phyloP scores from a whole-genome alignment of 2,888 invertebrate genomes.

The Platerodrilus igneus region DNA sequence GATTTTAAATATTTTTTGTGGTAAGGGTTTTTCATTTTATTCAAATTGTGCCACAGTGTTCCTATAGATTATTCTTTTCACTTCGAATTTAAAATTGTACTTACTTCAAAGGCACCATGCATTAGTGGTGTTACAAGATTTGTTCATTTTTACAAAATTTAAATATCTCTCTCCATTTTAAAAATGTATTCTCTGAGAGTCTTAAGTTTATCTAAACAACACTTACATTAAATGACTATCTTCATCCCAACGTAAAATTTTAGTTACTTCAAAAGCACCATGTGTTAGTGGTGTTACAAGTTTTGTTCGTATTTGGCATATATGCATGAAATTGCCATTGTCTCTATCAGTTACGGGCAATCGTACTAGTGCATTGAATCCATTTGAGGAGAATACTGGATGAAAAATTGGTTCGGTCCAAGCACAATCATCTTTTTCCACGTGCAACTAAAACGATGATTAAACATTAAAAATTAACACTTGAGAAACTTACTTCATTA shows the following conservation, averaged over 20 bases:
- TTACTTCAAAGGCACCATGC: slow-evolving; percentile 71
- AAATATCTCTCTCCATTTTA: no score
- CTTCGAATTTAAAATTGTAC: slow-evolving; percentile 74
- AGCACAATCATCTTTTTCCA: slow-evolving; percentile 43
- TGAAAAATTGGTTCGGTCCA: slow-evolving; percentile 48
- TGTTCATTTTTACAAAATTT: slow-evolving; percentile 42
- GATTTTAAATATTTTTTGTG: no score
- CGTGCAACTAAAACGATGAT: slow-evolving; percentile 40
- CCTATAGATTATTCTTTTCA: no score
- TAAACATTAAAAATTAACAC: background rate
- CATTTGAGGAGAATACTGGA: slow-evolving; percentile 45
- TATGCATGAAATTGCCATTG: slow-evolving; percentile 59
- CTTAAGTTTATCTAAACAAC: no score
- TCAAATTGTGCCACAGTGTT: no score
- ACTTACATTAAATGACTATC: slow-evolving; percentile 63
- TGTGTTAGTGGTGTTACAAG: slow-evolving; percentile 58
- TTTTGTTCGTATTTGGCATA: slow-evolving; percentile 45
- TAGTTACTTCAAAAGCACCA: slow-evolving; percentile 70
- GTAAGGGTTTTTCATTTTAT: no score
- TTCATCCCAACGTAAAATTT: slow-evolving; percentile 74
- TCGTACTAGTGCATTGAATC: slow-evolving; percentile 50
- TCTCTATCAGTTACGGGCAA: slow-evolving; percentile 60
- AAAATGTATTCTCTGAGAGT: no score
- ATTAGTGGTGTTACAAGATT: slow-evolving; percentile 55
- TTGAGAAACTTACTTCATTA: slow-evolving; percentile 56